Conservation (phyloP, 53 echinoderm and acorn worm genomes). For the Astropecten irregularis region DNA sequence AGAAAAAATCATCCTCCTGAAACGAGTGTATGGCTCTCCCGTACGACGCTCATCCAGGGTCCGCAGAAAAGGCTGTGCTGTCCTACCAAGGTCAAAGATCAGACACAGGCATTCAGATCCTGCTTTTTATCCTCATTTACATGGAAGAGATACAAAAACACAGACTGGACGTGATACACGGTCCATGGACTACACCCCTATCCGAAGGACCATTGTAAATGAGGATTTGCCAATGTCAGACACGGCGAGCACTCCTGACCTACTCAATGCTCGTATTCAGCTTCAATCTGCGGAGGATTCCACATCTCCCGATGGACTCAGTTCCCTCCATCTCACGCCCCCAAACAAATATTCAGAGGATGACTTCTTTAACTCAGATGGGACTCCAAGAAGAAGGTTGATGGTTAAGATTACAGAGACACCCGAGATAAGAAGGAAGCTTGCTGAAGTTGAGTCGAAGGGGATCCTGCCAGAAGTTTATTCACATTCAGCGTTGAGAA, state of each 20-base stretch:
- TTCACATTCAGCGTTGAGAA: not conserved
- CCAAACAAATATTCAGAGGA: too few relatives aligned
- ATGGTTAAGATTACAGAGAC: constrained; percentile 30
- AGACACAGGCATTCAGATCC: constrained; percentile 28
- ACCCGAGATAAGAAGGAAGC: constrained; percentile 14
- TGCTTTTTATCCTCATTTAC: not conserved
- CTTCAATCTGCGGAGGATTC: too few relatives aligned
- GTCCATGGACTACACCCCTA: not conserved
- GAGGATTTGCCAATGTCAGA: too few relatives aligned
- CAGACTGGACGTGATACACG: not conserved
- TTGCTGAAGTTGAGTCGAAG: not conserved
- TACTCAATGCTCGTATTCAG: too few relatives aligned
- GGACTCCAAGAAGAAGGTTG: constrained; percentile 16
- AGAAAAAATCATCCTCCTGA: constrained; percentile 47
- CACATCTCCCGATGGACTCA: too few relatives aligned
- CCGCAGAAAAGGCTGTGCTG: constrained; percentile 7
- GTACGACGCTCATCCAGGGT: constrained; percentile 35
- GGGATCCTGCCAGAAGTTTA: too few relatives aligned
- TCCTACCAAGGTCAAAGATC: constrained; percentile 1
- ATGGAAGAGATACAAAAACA: not conserved
- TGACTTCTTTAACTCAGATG: constrained; percentile 7
- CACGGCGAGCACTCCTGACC: too few relatives aligned
- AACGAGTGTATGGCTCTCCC: constrained; percentile 34
- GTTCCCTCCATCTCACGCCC: too few relatives aligned
- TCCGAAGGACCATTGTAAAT: not conserved